Base-by-base conservation (phyloP, 2,797 vertebrate species). In the Epinephelus coioides region DNA sequence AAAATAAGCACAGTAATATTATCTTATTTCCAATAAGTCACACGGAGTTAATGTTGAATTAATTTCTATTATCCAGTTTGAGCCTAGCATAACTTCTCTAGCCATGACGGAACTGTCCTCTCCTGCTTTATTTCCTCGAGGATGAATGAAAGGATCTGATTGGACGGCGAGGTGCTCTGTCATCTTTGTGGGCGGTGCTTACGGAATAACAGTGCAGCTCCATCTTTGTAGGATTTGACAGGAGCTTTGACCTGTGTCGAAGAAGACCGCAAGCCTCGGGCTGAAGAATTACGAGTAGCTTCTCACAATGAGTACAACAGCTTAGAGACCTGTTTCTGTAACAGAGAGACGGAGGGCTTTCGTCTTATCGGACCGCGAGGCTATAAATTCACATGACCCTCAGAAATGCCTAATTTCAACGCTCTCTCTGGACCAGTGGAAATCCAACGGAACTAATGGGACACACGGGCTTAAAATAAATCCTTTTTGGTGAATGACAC, bases 181-280 rank as follows among this genome's bases (percentile, higher is more conserved):
- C 92, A 90, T 18, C 12, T 13, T 17, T 81, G 61, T 89, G 88
- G 96, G 93, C 83, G 93, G 90, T 13, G 87, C 86, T 69, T 83
- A 61, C 30, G 80, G 90, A 92, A 90, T 89, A 90, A 92, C 86
- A 78, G 88, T 43, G 83, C 90, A 94, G 93, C 94, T 94, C 93
- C 93, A 95, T 96, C 91, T 94, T 95, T 94, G 93, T 88, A 85
- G 95, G 92, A 91, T 94, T 93, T 95, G 93, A 94, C 94, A 91
- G 93, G 86, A 93, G 94, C 92, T 91, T 89, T 94, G 94, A 95
- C 93, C 94, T 91, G 91, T 87, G 89, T 88, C 81, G 93, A 87
- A 69, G 88, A 87, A 91, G 92, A 90, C 81, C 81, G 81, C 73
- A 19, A 83, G 66, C 86, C 82, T 75, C 67, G 78, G 63, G 74